Base-by-base conservation (phyloP, 2,797 vertebrate genomes). In the Arnoldichthys spilopterus region DNA sequence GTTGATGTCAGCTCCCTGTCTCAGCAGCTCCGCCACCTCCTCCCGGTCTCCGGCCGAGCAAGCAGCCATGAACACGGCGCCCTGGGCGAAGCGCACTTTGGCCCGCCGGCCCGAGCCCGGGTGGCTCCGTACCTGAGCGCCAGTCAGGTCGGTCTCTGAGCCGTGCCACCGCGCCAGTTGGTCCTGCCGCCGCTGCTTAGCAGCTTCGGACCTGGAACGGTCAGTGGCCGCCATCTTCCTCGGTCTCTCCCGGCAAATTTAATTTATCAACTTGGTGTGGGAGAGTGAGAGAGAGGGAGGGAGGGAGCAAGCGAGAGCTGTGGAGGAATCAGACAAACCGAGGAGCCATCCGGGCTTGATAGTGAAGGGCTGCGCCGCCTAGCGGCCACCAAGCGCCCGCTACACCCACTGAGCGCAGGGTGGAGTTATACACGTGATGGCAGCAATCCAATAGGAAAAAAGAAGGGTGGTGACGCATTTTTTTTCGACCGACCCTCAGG, bases 61-160 rank as follows among this genome's bases (percentile, higher is more conserved):
- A 78, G 94, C 94, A 78, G 95, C 95, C 95, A 96, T 95, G 74
- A 96, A 96, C 88, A 95, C 95, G 0, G 95, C 95, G 67, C 95
- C 95, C 71, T 95, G 94, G 9, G 93, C 93, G 88, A 96, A 96
- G 45, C 94, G 92, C 49, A 96, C 95, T 78, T 88, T 90, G 34
- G 91, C 85, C 59, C 93, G 87, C 67, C 91, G 89, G 72, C 88
- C 87, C 26, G 88, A 84, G 26, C 85, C 87, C 64, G 85, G 45
- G 58, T 32, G 59, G 59, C 86, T 88, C 76, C 88, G 87, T 54
- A 77, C 37, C 53, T 90, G 91, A 49, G 88, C 71, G 0, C 83
- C 89, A 54, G 92, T 93, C 77, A 58, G 87, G n/a, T 96, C 94
- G 56, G 93, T 95, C 32, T 95, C 95, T 6, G 94, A 96, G 67